Base-by-base conservation (phyloP, 2,113 vertebrate species). In the Corythoichthys intestinalis region DNA sequence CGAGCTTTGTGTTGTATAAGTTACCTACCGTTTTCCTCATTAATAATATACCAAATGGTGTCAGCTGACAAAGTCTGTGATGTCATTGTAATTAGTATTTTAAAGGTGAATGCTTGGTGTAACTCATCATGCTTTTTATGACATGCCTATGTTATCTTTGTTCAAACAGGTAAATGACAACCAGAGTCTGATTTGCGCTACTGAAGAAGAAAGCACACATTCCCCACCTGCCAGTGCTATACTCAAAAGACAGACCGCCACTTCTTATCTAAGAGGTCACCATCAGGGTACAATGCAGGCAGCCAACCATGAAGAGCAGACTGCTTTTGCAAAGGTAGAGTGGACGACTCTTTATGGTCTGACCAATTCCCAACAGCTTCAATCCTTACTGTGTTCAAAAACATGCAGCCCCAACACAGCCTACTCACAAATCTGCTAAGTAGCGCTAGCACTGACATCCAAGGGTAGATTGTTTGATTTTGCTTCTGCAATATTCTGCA, bases 21-120 rank as follows among this genome's bases (percentile, higher is more conserved):
- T 90, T 88, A 79, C 85, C 70, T 59, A 63, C 65, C 67, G 49
- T 60, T 70, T 67, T 69, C 41, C 56, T 76, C 69, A 83, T 90
- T 59, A 87, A 90, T 82, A 83, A 89, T 89, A 53, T 14, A 59
- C 14, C 6, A 17, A 61, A 74, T 53, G 52, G 65, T 60, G 47
- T 66, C 35, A 12, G 35, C 17, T 41, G 17, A 50, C 6, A 8
- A 28, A 20, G 34, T 38, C 17, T 20, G 20, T 56, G 20, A 28
- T 6, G 41, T 44, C 41, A 13, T 14, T 5, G 6, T 59, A 17
- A 9, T 39, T 17, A 13, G 15, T 53, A 7, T 7, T 11, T 60
- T 66, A 46, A 1, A 9, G 14, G 38, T 73, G 37, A 34, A 50
- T 20, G 20, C 35, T 60, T 70, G 64, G 75, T 48, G 13, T 3